phyloP scores from a whole-genome alignment of 2,888 invertebrate genomes.

The Andrena flavipes region DNA sequence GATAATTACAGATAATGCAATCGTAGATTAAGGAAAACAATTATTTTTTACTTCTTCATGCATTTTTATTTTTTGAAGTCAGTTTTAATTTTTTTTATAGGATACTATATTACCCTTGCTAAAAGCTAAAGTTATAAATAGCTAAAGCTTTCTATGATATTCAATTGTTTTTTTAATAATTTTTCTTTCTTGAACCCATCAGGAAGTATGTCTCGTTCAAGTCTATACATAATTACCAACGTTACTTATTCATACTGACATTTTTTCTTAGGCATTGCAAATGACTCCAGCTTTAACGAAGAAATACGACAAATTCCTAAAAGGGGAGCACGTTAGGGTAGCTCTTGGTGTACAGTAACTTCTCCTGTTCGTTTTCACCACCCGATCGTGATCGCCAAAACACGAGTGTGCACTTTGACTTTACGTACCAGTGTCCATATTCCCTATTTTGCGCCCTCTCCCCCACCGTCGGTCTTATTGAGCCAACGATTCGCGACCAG shows the following conservation, averaged over 20 bases:
- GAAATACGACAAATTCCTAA: neutral
- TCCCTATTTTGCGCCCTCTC: neutral
- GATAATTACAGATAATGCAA: too few relatives aligned
- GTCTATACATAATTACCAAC: too few relatives aligned
- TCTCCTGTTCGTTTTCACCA: constrained; percentile 1
- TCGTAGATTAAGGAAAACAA: too few relatives aligned
- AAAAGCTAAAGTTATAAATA: too few relatives aligned
- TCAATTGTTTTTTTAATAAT: too few relatives aligned
- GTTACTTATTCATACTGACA: neutral
- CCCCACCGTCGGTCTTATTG: neutral
- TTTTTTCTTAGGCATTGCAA: neutral
- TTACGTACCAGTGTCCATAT: neutral
- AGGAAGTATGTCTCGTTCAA: too few relatives aligned
- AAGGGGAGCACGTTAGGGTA: neutral
- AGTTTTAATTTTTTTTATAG: too few relatives aligned
- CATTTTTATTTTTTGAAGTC: too few relatives aligned
- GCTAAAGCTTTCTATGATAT: too few relatives aligned
- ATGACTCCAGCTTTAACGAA: neutral
- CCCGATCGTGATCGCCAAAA: neutral
- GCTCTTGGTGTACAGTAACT: neutral
- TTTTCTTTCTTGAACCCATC: too few relatives aligned
- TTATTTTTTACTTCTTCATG: too few relatives aligned
- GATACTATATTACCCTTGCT: too few relatives aligned
- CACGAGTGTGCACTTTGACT: constrained; percentile 23
- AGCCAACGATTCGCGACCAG: constrained; percentile 7